Evolutionary conservation across 2,797 vertebrate genomes (phyloP), one percentile per base, ranked within the genome.

Genomic region (Orestias chungarensis): DNA sequence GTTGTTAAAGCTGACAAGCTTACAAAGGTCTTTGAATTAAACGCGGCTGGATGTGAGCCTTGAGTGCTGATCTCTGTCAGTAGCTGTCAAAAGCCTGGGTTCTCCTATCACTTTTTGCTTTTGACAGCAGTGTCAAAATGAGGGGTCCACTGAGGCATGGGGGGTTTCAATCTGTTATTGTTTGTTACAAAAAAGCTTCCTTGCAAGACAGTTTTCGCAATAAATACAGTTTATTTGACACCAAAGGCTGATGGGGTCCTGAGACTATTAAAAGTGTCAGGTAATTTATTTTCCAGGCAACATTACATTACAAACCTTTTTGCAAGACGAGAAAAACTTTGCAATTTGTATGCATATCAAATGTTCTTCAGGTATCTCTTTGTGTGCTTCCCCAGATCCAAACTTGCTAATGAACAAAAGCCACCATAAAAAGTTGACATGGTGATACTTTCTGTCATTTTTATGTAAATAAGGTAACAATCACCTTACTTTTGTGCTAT

Each of bases 1-100:
- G 79, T 84, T 70, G 80, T 87, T 81, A 81, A 70, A 76, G 75
- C 44, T 71, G 70, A 76, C 76, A 73, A 75, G 82, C 69, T 43
- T 75, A 70, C 33, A 62, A 80, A 69, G 29, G 57, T 50, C 80
- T 91, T 89, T 88, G 85, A 86, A 85, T 86, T 84, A 86, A 85
- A 83, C 61, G 50, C 64, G 71, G 73, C 75, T 78, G 64, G 40
- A 52, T 71, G 82, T 86, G 71, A 71, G 77, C 75, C 57, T 74
- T 47, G 57, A 84, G 80, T 43, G 15, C 9, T 15, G 71, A 72
- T 77, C 62, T 66, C 81, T 78, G 80, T 79, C 82, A 76, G 70
- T 69, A 66, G 80, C 79, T 79, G 78, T 69, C 76, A 80, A 59
- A 84, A 54, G 9, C 44, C 65, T 1, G 3, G 44, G 43, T 54